phyloP scores from a whole-genome alignment of 2,113 vertebrate genomes.

The Sciurus niger region DNA sequence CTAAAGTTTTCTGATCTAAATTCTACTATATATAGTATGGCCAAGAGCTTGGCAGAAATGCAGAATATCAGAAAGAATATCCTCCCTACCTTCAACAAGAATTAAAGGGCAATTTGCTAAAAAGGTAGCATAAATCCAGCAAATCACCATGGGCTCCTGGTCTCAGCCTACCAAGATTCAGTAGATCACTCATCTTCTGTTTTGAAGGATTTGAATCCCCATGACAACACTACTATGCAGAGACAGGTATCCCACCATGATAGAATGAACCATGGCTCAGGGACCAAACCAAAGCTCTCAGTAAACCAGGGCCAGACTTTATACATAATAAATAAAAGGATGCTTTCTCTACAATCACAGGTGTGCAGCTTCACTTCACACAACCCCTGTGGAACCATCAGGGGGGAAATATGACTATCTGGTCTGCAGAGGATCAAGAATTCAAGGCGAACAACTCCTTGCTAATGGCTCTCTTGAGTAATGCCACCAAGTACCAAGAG shows the following conservation, averaged over 20 bases:
- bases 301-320: not conserved
- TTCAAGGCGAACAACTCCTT: not conserved
- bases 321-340: not conserved
- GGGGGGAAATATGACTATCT: not conserved
- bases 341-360: conserved; percentile 15
- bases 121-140: not conserved
- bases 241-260: not conserved
- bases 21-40: not conserved
- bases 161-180: not conserved
- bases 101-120: not conserved
- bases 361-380: not conserved
- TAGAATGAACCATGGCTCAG: not conserved
- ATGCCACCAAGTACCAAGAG: not conserved
- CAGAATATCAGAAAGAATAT: not conserved
- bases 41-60: not conserved
- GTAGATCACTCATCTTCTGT: not conserved
- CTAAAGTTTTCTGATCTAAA: not conserved
- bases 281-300: not conserved
- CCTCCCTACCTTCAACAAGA: not conserved
- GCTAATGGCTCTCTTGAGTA: conserved; percentile 51
- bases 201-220: not conserved
- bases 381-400: not conserved
- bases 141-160: not conserved
- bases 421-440: not conserved
- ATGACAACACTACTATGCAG: not conserved